Conservation (phyloP, 2,113 vertebrate species). For the Scomber scombrus region DNA sequence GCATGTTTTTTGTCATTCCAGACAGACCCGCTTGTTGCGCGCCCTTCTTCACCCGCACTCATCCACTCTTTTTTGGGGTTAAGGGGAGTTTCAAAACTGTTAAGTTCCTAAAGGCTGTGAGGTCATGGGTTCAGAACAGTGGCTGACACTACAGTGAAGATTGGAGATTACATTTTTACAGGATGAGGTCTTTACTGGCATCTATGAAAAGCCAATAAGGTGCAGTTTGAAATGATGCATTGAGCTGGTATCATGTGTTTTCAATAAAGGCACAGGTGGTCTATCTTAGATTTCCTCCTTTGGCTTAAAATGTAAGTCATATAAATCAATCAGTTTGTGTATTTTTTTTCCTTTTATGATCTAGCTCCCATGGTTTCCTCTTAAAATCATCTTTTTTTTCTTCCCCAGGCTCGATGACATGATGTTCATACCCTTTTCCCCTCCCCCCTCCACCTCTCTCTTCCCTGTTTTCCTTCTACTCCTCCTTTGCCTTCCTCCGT, state of each 20-base stretch:
- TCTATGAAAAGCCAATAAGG: conserved; percentile 31
- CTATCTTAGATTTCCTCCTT: conserved; percentile 58
- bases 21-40: conserved; percentile 67
- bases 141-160: conserved; percentile 45
- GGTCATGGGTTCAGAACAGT: conserved; percentile 55
- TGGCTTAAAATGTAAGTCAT: conserved; percentile 49
- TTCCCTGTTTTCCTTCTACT: conserved; percentile 73
- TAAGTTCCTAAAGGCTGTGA: conserved; percentile 58
- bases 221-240: conserved; percentile 38
- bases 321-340: conserved; percentile 71
- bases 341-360: conserved; percentile 57
- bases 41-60: conserved; percentile 53
- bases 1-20: conserved; percentile 80
- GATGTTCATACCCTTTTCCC: conserved; percentile 82
- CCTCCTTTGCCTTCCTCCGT: conserved; percentile 74
- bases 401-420: conserved; percentile 85
- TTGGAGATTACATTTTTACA: conserved; percentile 68
- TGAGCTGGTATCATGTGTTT: conserved; percentile 72
- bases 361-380: conserved; percentile 35
- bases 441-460: conserved; percentile 74
- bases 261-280: conserved; percentile 78
- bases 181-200: conserved; percentile 66
- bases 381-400: conserved; percentile 37
- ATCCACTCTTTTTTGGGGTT: conserved; percentile 39
- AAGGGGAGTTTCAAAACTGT: conserved; percentile 60